Evolutionary conservation across 2,797 vertebrate genomes (phyloP), one percentile per base, ranked within the genome.

Genomic region (Enteromius mattozi): DNA sequence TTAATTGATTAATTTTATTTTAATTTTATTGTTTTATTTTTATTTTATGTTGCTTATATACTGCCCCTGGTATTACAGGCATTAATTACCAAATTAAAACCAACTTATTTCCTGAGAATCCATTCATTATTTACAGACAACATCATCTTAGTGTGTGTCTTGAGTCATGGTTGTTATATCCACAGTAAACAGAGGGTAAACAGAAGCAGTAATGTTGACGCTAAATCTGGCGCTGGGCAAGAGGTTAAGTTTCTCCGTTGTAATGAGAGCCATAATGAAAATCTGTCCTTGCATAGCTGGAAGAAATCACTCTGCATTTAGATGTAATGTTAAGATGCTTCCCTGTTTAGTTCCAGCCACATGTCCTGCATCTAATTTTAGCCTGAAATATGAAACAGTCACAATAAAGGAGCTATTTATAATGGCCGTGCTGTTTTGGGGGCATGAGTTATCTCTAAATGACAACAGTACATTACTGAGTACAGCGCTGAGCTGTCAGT

Each of bases 161-260:
- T 27, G 9, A 27, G 65, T 33, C 37, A 14, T 45, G 27, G 71
- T 37, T 75, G 47, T 69, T 69, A 78, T 45, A 69, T 75, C 42
- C 16, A 54, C 35, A n/a, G 24, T 78, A 84, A 84, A 84, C 71
- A 86, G 45, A 42, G n/a, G 59, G 40, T 77, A 70, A 69, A 81
- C 70, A 85, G 54, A 56, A 76, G 71, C 65, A 51, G 27, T 61
- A 74, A 69, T 78, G 24, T 78, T 30, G 21, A 45, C 12, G 35
- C 78, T 66, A 16, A 61, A 21, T 80, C 45, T 70, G 75, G 82
- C 89, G 84, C 78, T 89, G 80, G 90, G 90, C 91, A 90, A 92
- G 88, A 92, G 91, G 90, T 89, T 86, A 0, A 90, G 90, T 85
- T 91, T 93, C 93, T 94, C 91, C 90, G 91, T 90, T 90, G 92